Evolutionary conservation across 1,140 invertebrate species (phyloP), one percentile per base, ranked within the genome.

Genomic region (Maniola jurtina): DNA sequence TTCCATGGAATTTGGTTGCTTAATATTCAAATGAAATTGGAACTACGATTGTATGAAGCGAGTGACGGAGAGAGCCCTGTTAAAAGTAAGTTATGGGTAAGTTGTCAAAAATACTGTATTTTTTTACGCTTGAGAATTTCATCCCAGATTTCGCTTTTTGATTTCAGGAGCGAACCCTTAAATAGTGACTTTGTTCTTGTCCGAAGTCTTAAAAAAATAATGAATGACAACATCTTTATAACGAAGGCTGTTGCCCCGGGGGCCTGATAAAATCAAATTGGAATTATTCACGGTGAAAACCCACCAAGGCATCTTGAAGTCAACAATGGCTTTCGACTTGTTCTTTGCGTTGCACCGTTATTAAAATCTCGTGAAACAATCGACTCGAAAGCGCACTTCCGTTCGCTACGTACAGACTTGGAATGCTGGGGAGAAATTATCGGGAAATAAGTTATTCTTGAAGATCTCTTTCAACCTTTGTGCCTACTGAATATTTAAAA

Each of bases 281-380:
- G 76, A 80, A 76, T 76, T 72, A 76, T 77, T 73, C 71, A 65
- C 62, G 70, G 71, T 77, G 71, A 79, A 76, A 78, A 77, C 72
- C 73, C 66, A 65, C 73, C 78, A 64, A 67, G 61, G 66, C 71
- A 79, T 84, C 87, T 86, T 86, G 77, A 84, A 82, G 82, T 84
- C 81, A 79, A 89, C 88, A 89, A 90, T 87, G 81, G 73, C 73
- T 77, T 77, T 78, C 80, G 84, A 87, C 83, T 83, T 79, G 80
- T 80, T 88, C 85, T 88, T 88, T 89, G 85, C 85, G 83, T 83
- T 89, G 88, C 86, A 88, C 81, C 86, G 88, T 89, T 90, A 90
- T 90, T 90, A 90, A 90, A 90, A 88, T 90, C 88, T 90, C 86
- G 81, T 90, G 85, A 84, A 90, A 90, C 88, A 90, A 90, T 90